Evolutionary conservation across 2,797 vertebrate genomes (phyloP).

Genomic region (Notamacropus eugenii): DNA sequence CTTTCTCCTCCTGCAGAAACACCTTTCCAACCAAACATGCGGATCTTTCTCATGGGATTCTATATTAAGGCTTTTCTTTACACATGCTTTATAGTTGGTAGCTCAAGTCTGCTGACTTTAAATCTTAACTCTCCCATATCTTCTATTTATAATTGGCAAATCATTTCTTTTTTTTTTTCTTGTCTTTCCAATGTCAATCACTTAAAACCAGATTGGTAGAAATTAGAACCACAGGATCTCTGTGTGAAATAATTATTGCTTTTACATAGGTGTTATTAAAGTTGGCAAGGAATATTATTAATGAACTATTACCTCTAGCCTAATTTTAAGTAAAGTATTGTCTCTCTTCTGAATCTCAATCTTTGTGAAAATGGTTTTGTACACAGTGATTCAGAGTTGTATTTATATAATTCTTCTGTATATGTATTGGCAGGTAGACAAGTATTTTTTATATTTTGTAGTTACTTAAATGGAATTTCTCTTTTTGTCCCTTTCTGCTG

Average conservation of each 20-base stretch:
- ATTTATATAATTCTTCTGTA: neutral
- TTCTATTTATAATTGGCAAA: neutral
- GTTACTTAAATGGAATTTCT: neutral
- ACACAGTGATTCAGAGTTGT: neutral
- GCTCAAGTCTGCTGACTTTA: neutral
- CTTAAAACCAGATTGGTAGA: neutral
- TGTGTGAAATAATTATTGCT: neutral
- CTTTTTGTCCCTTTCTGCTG: neutral
- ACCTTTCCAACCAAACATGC: neutral
- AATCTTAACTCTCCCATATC: neutral
- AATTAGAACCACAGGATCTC: neutral
- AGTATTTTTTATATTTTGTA: neutral
- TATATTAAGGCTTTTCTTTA: neutral
- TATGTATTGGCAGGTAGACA: neutral
- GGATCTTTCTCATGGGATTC: neutral
- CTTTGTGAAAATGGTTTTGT: conserved; percentile 14
- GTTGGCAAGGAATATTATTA: neutral
- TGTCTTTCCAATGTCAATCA: neutral
- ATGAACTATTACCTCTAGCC: neutral
- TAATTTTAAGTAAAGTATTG: neutral
- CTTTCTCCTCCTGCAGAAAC: conserved; percentile 10
- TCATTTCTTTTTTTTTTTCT: neutral
- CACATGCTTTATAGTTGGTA: neutral
- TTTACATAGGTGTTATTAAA: neutral
- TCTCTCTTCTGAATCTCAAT: neutral